Evolutionary conservation across 23 tunicate genomes (phyloP), one percentile per base, ranked within the genome.

Genomic region (Halocynthia roretzi): DNA sequence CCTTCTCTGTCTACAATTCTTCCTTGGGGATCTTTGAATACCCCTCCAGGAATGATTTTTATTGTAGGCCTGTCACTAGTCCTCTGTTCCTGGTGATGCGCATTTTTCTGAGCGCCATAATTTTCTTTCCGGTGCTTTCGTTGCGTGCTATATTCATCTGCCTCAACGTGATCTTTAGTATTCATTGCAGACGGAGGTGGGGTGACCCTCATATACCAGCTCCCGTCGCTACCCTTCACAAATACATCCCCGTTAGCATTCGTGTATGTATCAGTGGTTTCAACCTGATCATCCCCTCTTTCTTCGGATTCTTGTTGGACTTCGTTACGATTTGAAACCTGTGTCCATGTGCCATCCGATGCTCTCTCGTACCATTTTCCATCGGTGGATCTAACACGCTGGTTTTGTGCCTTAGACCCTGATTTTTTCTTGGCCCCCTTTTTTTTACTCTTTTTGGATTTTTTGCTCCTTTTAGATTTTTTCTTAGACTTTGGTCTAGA

Each of bases 321-420:
- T 54, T 20, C 50, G 40, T 31, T 52, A 62, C 40, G 49, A 15
- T 12, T 14, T 5, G 1, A 80, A 77, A 6, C 87, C 83, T 0
- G 77, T 72, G 23, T 69, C 98, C 98, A 92, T 52, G 76, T 62
- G 9, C 98, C 98, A 56, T 82, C 82, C 5, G 62, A 40, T 6
- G 19, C 68, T 56, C 86, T 92, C 76, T 86, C 67, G 61, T 92
- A 92, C 92, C 87, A 92, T 79, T 80, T 86, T n/a, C 98, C 98
- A 61, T 92, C 98, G 6, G 93, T 85, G 9, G 92, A 92, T 61
- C 66, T 65, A 6, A 87, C 82, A 68, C 55, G 86, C 53, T 74
- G 71, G 10, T 60, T 68, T 56, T 85, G 72, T 23, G 76, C 62
- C 8, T 81, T 63, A 2, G 10, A 14, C 6, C 56, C 56, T 0